Evolutionary conservation across 2,797 vertebrate genomes (phyloP).

Genomic region (Tragopan temminckii): DNA sequence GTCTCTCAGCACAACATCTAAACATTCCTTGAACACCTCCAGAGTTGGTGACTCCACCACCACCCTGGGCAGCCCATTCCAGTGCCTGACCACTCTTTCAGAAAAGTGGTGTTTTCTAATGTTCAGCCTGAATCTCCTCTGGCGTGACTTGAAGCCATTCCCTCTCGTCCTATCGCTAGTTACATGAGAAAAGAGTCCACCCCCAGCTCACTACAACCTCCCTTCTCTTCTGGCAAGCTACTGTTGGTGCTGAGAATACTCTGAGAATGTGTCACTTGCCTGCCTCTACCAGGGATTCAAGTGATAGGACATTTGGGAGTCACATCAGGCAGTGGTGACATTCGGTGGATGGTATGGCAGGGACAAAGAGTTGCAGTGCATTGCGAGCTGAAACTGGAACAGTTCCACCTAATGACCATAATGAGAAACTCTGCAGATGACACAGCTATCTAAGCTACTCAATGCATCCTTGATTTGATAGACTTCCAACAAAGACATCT

Average conservation of each 20-base stretch:
- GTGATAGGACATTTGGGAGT: not conserved
- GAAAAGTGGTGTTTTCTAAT: no score
- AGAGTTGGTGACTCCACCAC: no score
- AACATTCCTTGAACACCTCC: no score
- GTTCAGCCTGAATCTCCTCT: no score
- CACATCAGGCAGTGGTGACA: not conserved
- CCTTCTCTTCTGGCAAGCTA: not conserved
- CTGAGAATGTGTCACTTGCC: not conserved
- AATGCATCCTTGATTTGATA: not conserved
- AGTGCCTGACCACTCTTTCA: no score
- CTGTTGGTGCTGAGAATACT: not conserved
- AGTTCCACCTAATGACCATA: not conserved
- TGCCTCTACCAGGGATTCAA: not conserved
- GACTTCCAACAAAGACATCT: not conserved
- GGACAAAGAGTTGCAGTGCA: not conserved
- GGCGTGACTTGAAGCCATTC: no score
- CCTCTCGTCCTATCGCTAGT: no score
- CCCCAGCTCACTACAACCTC: no score
- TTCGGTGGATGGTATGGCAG: not conserved
- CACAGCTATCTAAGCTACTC: not conserved
- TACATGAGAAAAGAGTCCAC: no score
- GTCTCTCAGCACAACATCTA: no score
- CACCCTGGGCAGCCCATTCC: no score
- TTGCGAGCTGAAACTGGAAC: not conserved
- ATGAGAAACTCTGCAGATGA: not conserved